Conservation (phyloP, 1,140 invertebrate genomes). For the Lordiphosa clarofinis region DNA sequence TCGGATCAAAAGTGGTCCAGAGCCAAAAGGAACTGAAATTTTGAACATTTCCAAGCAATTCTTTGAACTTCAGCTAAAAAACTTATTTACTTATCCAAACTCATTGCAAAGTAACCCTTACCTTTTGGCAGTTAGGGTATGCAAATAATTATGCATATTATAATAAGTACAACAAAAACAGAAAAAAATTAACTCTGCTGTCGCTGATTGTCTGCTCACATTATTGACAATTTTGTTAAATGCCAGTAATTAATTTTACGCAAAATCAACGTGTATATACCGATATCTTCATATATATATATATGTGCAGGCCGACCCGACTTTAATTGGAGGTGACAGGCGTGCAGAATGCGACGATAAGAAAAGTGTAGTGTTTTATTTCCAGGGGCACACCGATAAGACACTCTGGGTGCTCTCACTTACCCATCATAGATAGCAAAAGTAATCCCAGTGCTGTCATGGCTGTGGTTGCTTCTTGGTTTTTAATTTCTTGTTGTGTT, state of each 20-base stretch:
- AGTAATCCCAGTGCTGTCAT: constrained; percentile 77
- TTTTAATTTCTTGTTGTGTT: constrained; percentile 12
- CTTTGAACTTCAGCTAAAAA: no score
- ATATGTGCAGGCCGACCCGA: constrained; percentile 25
- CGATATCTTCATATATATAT: constrained; percentile 1
- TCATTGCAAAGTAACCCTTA: no score
- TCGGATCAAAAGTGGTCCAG: no score
- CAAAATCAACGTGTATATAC: constrained; percentile 32
- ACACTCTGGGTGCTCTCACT: constrained; percentile 34
- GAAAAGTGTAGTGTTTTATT: constrained; percentile 8
- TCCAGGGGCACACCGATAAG: constrained; percentile 33
- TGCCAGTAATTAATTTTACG: constrained; percentile 64
- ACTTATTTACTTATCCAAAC: no score
- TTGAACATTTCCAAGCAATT: no score
- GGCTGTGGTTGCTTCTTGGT: constrained; percentile 13
- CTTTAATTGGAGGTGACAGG: constrained; percentile 33
- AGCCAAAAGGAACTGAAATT: no score
- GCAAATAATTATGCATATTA: constrained; percentile 45
- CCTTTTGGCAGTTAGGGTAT: constrained; percentile 19
- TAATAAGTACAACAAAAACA: constrained; percentile 20
- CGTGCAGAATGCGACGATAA: constrained; percentile 29
- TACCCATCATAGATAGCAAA: constrained; percentile 78
- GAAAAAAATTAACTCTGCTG: constrained; percentile 28
- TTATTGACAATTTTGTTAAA: constrained; percentile 65
- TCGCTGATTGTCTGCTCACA: constrained; percentile 30